Evolutionary conservation across 1,140 invertebrate genomes (phyloP).

Genomic region (Atta cephalotes): DNA sequence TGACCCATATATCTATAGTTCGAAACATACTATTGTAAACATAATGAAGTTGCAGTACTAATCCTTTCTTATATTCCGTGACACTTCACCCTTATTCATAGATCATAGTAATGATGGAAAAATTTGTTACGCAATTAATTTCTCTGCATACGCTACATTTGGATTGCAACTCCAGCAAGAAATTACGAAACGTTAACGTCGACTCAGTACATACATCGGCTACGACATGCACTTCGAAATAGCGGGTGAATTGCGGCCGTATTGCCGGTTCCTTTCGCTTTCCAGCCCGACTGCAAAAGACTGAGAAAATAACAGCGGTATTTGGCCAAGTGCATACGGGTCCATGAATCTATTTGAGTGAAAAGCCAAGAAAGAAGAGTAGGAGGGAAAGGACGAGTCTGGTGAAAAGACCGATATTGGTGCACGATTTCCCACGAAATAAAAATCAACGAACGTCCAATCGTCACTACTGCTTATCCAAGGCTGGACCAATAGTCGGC

Average conservation of each 20-base stretch:
- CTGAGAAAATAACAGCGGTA: not conserved
- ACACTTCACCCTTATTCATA: not conserved
- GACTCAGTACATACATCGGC: not conserved
- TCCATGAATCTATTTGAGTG: not conserved
- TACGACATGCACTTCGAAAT: not conserved
- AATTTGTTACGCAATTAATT: slow-evolving; percentile 1
- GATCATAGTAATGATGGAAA: not conserved
- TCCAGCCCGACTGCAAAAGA: not conserved
- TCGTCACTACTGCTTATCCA: slow-evolving; percentile 49
- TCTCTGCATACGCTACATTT: not conserved
- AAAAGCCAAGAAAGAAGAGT: not conserved
- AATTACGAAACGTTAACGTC: slow-evolving; percentile 27
- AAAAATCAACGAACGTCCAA: slow-evolving; percentile 30
- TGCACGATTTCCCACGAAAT: not conserved
- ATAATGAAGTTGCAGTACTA: not conserved
- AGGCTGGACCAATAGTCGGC: slow-evolving; percentile 82
- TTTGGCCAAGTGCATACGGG: not conserved
- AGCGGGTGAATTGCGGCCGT: not conserved
- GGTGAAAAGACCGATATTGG: slow-evolving; percentile 9
- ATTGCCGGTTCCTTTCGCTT: slow-evolving; percentile 28
- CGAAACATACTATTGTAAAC: not conserved
- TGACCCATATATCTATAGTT: not conserved
- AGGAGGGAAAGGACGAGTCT: not conserved
- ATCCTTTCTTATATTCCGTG: not conserved
- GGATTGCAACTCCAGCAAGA: not conserved